Percentiles rank a stretch among this genome's conserved stretches.
phyloP scores from a whole-genome alignment of 1,140 invertebrate species.

The Drosophila sturtevanti region DNA sequence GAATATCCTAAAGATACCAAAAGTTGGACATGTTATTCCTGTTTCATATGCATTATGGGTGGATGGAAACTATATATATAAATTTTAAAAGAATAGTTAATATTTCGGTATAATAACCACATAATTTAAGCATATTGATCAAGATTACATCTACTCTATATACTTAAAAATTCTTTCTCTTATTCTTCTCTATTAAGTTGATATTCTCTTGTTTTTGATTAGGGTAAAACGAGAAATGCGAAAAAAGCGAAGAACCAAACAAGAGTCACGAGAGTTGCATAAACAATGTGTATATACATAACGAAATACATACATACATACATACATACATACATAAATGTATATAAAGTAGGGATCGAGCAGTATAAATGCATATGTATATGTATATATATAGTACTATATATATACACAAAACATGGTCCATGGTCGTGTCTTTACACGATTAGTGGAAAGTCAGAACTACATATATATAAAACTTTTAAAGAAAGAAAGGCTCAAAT shows the following conservation, averaged over 20 bases:
- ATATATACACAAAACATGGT: neutral
- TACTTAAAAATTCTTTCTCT: neutral
- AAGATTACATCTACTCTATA: too few species aligned
- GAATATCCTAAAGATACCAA: too few species aligned
- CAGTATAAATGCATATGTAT: constrained; percentile 19
- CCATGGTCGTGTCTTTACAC: neutral
- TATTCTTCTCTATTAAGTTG: neutral
- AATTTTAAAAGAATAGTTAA: too few species aligned
- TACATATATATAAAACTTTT: neutral
- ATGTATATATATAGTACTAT: constrained; percentile 12
- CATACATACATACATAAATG: constrained; percentile 29
- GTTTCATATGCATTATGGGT: too few species aligned
- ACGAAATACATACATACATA: constrained; percentile 18
- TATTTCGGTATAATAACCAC: too few species aligned
- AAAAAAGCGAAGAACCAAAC: constrained; percentile 39
- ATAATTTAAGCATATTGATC: too few species aligned
- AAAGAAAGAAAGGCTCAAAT: neutral
- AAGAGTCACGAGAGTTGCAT: constrained; percentile 70
- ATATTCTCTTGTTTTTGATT: neutral
- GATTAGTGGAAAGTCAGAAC: too few species aligned
- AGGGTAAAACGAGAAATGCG: constrained; percentile 30
- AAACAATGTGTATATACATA: constrained; percentile 53
- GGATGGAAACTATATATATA: too few species aligned
- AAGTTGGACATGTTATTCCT: too few species aligned
- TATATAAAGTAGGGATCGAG: neutral